Evolutionary conservation across 2,888 invertebrate species (phyloP), one percentile per base, ranked within the genome.

Genomic region (Leuctra nigra): DNA sequence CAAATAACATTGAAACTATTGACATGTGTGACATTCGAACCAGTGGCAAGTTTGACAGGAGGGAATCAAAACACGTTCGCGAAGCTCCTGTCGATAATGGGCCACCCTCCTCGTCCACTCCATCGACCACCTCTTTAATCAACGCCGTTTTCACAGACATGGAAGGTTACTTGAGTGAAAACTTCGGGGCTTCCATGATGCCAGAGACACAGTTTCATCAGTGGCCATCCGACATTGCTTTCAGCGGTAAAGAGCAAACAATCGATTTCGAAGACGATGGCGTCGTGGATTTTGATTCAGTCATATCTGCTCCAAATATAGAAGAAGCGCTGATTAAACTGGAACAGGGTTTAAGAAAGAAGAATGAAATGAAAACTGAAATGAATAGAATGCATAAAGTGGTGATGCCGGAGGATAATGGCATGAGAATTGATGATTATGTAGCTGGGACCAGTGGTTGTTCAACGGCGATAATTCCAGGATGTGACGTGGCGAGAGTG

Each of bases 241-340:
- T 60, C 14, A 55, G 53, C 2, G 58, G 48, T 14, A 18, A 36
- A n/a, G 38, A 53, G 23, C 18, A 14, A 11, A 23, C 35, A 20
- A 47, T 41, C 20, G 18, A 20, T 3, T 36, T 24, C 2, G n/a
- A 22, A 9, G 23, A 46, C 1, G 46, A 55, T 4, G 35, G 20
- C 16, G n/a, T 73, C 44, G 70, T 71, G 50, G 64, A 67, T 55
- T 68, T 71, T 61, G 69, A 71, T 61, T 70, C 72, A 16, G 65
- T 72, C 44, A 65, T 71, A n/a, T 61, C 69, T 20, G 69, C 64
- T 6, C 60, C 64, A 20, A 64, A 62, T 53, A 59, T 65, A 6
- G 64, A 64, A 41, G 64, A 64, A 59, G 64, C 65, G 2, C 29
- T 65, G 6, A 33, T 54, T 7, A 63, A 65, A 56, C 60, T 63